A percentile compares a stretch with the other conserved stretches of the same genome.
These are phyloP conservation scores for Melanerpes aurifrons DNA, from an alignment of 2,113 vertebrate species.

Conservation along the genomic window DNA sequence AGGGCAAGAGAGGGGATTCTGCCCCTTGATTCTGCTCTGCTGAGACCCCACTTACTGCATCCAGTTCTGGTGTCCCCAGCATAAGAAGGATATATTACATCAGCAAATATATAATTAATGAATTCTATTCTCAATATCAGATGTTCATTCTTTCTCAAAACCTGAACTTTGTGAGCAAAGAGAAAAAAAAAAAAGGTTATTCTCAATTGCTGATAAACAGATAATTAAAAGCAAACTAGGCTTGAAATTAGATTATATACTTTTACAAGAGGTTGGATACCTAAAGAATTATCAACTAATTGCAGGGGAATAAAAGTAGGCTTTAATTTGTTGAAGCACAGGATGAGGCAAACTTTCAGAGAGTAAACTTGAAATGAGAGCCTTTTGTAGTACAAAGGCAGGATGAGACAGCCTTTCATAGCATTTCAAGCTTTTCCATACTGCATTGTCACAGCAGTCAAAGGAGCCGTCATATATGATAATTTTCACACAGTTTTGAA, in stretches of 20 bases:
- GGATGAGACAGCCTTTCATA: slow-evolving; percentile 51
- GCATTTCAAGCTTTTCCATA: slow-evolving; percentile 62
- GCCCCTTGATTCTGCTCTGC: too few species aligned
- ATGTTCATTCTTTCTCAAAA: background rate
- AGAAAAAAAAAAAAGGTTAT: background rate
- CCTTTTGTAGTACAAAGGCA: slow-evolving; percentile 68
- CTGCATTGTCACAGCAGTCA: slow-evolving; percentile 34
- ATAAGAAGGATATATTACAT: too few species aligned
- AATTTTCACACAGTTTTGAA: slow-evolving; percentile 47
- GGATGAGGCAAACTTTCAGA: slow-evolving; percentile 58
- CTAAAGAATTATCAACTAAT: slow-evolving; percentile 36
- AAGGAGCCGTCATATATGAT: slow-evolving; percentile 48
- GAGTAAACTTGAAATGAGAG: slow-evolving; percentile 30
- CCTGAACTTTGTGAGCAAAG: background rate
- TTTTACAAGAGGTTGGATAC: slow-evolving; percentile 28
- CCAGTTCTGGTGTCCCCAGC: too few species aligned
- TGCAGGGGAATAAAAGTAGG: background rate
- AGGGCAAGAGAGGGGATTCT: too few species aligned
- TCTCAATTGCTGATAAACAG: background rate
- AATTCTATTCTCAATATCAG: background rate
- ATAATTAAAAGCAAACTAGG: slow-evolving; percentile 52
- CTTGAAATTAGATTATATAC: slow-evolving; percentile 61
- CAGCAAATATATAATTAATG: background rate
- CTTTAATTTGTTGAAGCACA: slow-evolving; percentile 36
- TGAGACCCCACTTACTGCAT: too few species aligned